Base-by-base conservation (phyloP, 2,797 vertebrate species). In the Semotilus atromaculatus region DNA sequence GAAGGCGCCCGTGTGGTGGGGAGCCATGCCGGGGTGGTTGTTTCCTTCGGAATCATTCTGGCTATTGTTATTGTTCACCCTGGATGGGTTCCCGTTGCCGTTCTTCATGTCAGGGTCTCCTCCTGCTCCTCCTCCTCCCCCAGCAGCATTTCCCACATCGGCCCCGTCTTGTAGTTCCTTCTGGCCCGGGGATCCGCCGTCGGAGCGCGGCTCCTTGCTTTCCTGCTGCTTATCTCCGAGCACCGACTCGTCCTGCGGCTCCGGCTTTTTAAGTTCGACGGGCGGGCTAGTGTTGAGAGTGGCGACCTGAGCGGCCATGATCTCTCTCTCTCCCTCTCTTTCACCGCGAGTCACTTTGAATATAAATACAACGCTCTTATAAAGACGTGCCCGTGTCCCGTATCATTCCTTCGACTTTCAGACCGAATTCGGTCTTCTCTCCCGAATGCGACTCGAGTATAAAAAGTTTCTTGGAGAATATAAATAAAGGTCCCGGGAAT, bases 231-330 rank as follows among this genome's bases (percentile, higher is more conserved):
- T 96, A 89, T 97, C 96, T 78, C 94, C 96, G 92, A 95, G 95
- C 93, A 94, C 94, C 94, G 95, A 93, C 94, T 96, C 94, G 91
- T 96, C 95, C 91, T 96, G 95, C 78, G 94, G 92, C 91, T 97
- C 97, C 93, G 96, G 95, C 95, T 98, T 98, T 95, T 98, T 98
- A 92, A 98, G 96, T 94, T 99, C 97, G 94, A 96, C 96, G 92
- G 96, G 95, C 93, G 96, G 96, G 95, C 96, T 96, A 91, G 96
- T 95, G 95, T 95, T 95, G 92, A 95, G 95, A 95, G 96, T 94
- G 94, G 96, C 96, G 95, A 99, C 97, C 96, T 99, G 97, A 95
- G 97, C 97, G 94, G 97, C 97, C 97, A 99, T 98, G 96, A 97
- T 97, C 92, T 94, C 90, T 87, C 93, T 91, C 91, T 91, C 92